These are phyloP conservation scores for Anguilla marmorata DNA, from an alignment of 2,797 vertebrate genomes.

Conservation along the genomic window DNA sequence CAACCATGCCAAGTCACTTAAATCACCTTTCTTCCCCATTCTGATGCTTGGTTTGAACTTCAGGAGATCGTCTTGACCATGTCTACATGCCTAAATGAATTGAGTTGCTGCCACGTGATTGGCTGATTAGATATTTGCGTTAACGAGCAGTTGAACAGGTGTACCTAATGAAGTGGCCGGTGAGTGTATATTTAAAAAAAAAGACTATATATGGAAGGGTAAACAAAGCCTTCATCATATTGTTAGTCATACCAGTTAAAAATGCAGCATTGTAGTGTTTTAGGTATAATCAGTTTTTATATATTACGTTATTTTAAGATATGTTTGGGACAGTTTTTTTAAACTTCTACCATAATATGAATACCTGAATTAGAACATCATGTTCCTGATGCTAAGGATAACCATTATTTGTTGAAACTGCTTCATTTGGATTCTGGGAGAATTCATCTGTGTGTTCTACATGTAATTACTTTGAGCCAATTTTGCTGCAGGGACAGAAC, in stretches of 20 bases:
- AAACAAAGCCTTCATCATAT: not conserved
- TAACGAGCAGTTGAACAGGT: no score
- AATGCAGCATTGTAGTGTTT: not conserved
- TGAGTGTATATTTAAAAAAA: not conserved
- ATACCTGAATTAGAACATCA: not conserved
- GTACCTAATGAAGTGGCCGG: no score
- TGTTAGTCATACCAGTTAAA: not conserved
- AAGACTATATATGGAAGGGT: not conserved
- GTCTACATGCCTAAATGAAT: no score
- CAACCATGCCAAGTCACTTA: no score
- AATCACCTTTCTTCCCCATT: no score
- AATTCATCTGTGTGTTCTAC: not conserved
- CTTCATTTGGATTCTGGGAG: not conserved
- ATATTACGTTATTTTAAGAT: not conserved
- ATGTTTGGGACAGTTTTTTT: not conserved
- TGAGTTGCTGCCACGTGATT: no score
- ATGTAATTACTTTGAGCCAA: slow-evolving; percentile 20
- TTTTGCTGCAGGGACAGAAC: slow-evolving; percentile 6
- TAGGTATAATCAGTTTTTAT: not conserved
- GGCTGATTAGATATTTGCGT: no score
- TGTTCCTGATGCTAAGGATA: not conserved
- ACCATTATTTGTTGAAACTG: not conserved
- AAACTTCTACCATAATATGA: not conserved
- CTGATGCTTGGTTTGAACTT: no score
- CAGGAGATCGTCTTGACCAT: no score